Conservation (phyloP, 1,140 invertebrate species). For the Babylonia areolata region DNA sequence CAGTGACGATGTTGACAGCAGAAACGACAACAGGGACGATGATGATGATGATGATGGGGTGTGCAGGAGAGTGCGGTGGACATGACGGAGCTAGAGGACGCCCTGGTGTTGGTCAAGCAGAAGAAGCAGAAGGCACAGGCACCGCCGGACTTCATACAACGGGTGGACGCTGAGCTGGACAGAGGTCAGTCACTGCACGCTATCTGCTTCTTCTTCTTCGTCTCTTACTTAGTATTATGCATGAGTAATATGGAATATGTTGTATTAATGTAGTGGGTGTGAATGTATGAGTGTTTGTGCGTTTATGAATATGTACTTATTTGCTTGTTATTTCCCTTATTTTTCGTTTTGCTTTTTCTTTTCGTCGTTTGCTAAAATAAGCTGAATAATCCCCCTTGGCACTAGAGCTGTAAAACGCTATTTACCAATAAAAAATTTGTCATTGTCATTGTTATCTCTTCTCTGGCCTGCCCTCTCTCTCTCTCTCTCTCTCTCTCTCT, state of each 20-base stretch:
- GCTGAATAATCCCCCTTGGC: no score
- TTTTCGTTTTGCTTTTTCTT: no score
- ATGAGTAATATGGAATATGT: no score
- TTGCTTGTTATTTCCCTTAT: no score
- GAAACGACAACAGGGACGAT: neutral
- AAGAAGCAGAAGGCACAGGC: conserved; percentile 66
- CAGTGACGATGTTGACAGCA: neutral
- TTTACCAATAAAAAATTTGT: no score
- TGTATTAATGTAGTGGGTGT: no score
- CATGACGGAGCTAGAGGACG: conserved; percentile 77
- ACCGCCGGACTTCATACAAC: conserved; percentile 72
- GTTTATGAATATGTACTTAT: no score
- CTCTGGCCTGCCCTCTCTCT: neutral
- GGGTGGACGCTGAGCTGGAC: conserved; percentile 70
- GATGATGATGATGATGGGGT: neutral
- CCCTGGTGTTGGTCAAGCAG: conserved; percentile 74
- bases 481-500: neutral
- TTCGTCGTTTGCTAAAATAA: no score
- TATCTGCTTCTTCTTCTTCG: neutral
- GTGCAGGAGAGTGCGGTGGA: conserved; percentile 75
- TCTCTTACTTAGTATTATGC: neutral
- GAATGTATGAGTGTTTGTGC: no score
- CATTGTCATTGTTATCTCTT: no score
- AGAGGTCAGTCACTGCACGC: conserved; percentile 58
- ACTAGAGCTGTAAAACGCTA: no score